These are phyloP conservation scores for Lophura nycthemera DNA, from an alignment of 2,113 vertebrate genomes.

Conservation along the genomic window DNA sequence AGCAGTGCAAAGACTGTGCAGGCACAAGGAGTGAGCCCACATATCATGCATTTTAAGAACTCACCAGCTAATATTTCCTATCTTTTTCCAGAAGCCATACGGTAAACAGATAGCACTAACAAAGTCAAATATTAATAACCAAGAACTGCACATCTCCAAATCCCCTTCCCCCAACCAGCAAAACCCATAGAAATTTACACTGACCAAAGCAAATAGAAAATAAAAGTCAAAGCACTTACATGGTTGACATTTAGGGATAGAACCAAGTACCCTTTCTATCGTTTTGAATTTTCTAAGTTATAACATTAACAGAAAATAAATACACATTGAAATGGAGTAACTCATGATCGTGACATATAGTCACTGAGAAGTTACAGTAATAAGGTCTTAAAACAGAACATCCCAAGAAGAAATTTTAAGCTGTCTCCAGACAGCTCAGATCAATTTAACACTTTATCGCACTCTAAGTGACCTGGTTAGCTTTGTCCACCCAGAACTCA, in stretches of 20 bases:
- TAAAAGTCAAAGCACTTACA: conserved; percentile 86
- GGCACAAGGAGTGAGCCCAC: conserved; percentile 2
- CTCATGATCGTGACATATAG: conserved; percentile 12
- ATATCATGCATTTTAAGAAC: conserved; percentile 54
- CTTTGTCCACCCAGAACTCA: conserved; percentile 5
- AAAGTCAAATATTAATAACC: conserved; percentile 89
- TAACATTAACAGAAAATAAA: conserved; percentile 79
- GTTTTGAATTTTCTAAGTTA: conserved; percentile 73
- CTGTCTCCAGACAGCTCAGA: conserved; percentile 2
- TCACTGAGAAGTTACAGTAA: conserved; percentile 5
- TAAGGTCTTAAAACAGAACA: conserved; percentile 20
- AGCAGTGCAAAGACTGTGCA: background rate
- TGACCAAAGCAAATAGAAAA: conserved; percentile 88
- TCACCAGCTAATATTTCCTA: conserved; percentile 70
- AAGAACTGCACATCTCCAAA: conserved; percentile 82
- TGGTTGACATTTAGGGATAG: conserved; percentile 83
- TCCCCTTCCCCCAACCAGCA: conserved; percentile 83
- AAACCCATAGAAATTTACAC: conserved; percentile 87
- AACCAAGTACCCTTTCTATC: conserved; percentile 73
- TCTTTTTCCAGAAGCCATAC: conserved; percentile 77
- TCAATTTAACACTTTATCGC: conserved; percentile 38
- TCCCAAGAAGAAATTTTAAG: conserved; percentile 36
- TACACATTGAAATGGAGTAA: conserved; percentile 45
- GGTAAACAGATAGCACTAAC: conserved; percentile 85
- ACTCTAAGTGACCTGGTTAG: background rate